Percentiles rank a stretch among this genome's conserved stretches.
These are phyloP conservation scores for Sminthopsis crassicaudata DNA, from an alignment of 2,113 vertebrate genomes.

Conservation along the genomic window DNA sequence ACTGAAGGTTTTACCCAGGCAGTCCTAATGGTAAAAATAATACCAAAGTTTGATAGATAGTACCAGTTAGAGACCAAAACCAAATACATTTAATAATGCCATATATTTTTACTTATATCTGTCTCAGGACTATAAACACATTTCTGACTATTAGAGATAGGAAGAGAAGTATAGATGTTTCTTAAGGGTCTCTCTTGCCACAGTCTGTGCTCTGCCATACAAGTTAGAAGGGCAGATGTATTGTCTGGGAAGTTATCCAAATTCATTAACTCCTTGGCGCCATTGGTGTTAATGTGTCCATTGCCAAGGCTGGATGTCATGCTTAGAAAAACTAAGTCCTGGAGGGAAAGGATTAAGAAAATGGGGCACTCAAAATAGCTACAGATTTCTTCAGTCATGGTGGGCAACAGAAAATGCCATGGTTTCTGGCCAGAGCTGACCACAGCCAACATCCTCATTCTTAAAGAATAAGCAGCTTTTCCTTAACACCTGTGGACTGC, in stretches of 20 bases:
- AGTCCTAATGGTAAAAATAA: not conserved
- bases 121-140: not conserved
- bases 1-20: not conserved
- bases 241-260: slow-evolving; percentile 85
- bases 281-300: slow-evolving; percentile 72
- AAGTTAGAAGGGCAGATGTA: slow-evolving; percentile 82
- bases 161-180: slow-evolving; percentile 48
- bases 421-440: slow-evolving; percentile 45
- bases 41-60: not conserved
- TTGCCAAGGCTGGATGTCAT: slow-evolving; percentile 75
- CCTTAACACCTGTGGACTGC: slow-evolving; percentile 43
- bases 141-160: slow-evolving; percentile 42
- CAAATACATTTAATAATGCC: slow-evolving; percentile 31
- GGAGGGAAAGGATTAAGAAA: slow-evolving; percentile 80
- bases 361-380: slow-evolving; percentile 65
- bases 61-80: not conserved
- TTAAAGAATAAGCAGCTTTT: slow-evolving; percentile 38
- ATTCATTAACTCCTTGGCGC: slow-evolving; percentile 81
- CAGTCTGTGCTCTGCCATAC: slow-evolving; percentile 69
- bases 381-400: slow-evolving; percentile 67
- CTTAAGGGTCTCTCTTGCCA: slow-evolving; percentile 69
- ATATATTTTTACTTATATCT: not conserved
- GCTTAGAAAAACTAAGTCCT: slow-evolving; percentile 76
- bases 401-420: slow-evolving; percentile 33
- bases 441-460: slow-evolving; percentile 53